A percentile compares a stretch with the other conserved stretches of the same genome.
These are phyloP conservation scores for Charina bottae DNA, from an alignment of 2,113 vertebrate species.

Conservation along the genomic window DNA sequence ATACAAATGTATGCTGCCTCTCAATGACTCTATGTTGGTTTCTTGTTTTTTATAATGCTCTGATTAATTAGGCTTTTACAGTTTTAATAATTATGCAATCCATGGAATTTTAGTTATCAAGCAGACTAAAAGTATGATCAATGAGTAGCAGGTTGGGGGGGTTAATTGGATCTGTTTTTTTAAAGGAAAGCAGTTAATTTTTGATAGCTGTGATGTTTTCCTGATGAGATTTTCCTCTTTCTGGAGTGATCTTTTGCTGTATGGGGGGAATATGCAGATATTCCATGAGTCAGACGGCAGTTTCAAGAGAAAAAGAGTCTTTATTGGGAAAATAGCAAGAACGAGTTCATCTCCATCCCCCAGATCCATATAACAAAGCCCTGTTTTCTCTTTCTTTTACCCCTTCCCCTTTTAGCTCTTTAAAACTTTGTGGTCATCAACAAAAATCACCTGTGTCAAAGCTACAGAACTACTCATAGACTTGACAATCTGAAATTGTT, in stretches of 20 bases:
- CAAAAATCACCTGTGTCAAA: not conserved
- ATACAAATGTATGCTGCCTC: not conserved
- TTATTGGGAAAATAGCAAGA: not conserved
- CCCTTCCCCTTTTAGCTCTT: not conserved
- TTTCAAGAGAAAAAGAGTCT: not conserved
- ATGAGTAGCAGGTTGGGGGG: not conserved
- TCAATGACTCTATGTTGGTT: not conserved
- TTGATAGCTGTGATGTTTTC: not conserved
- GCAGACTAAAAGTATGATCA: not conserved
- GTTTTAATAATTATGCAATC: not conserved
- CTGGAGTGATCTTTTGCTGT: not conserved
- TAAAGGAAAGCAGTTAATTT: not conserved
- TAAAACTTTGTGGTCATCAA: not conserved
- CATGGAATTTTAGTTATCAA: not conserved
- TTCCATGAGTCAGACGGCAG: not conserved
- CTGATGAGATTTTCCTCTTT: not conserved
- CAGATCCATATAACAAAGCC: not conserved
- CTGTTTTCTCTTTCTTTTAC: not conserved
- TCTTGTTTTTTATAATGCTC: not conserved
- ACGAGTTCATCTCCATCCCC: not conserved
- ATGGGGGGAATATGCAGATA: not conserved
- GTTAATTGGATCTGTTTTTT: not conserved
- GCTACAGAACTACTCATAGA: not conserved
- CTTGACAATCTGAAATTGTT: not conserved
- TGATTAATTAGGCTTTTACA: not conserved